Evolutionary conservation across 2,888 invertebrate genomes (phyloP).

Genomic region (Tinea trinotella): DNA sequence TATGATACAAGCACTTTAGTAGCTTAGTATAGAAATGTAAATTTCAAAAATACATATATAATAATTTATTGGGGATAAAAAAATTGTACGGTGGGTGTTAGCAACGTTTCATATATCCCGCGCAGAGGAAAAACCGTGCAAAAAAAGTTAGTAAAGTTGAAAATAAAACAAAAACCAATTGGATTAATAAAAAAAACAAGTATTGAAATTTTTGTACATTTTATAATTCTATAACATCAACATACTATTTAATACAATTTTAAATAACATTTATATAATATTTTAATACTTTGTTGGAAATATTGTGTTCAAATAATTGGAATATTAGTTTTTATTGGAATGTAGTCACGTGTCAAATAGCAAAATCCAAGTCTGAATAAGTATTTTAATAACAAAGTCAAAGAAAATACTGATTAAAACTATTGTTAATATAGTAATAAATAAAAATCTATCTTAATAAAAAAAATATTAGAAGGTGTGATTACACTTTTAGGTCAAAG

Average conservation of each 20-base stretch:
- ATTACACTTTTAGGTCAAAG: no score
- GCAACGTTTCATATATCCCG: no score
- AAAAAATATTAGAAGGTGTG: no score
- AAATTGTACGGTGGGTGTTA: no score
- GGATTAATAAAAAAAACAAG: not conserved
- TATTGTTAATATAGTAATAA: slow-evolving; percentile 26
- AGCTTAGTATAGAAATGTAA: no score
- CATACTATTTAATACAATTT: slow-evolving; percentile 15
- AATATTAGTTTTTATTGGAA: slow-evolving; percentile 14
- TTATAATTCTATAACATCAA: not conserved
- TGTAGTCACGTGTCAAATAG: not conserved
- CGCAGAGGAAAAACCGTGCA: no score
- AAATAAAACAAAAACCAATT: no score
- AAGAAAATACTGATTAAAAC: not conserved
- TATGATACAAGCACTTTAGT: no score
- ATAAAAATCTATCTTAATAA: not conserved
- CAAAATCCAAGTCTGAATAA: not conserved
- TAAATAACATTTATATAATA: slow-evolving; percentile 17
- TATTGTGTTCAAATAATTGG: slow-evolving; percentile 11
- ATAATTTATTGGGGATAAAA: no score
- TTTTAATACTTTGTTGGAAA: slow-evolving; percentile 19
- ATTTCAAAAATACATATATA: no score
- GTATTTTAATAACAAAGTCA: slow-evolving; percentile 3
- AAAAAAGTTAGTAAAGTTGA: no score
- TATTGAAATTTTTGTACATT: not conserved